Conservation (phyloP, 2,113 vertebrate species). For the Sphyrna mokarran region DNA sequence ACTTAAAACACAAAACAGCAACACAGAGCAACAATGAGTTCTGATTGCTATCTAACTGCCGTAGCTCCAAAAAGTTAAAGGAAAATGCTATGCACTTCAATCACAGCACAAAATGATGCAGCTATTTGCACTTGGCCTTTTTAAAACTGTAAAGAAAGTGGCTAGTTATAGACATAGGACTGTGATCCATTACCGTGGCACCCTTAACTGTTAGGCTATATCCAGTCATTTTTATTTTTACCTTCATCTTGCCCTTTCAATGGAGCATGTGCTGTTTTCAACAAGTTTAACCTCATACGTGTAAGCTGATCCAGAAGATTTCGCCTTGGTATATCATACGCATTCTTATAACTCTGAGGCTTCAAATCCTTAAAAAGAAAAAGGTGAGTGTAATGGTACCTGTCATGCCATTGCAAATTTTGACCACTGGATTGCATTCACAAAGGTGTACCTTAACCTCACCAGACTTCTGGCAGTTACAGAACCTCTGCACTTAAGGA, state of each 20-base stretch:
- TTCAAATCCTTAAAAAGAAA: constrained; percentile 68
- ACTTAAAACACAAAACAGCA: background rate
- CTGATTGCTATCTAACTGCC: background rate
- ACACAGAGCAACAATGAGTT: background rate
- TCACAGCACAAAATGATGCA: background rate
- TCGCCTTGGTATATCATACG: constrained; percentile 89
- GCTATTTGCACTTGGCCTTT: background rate
- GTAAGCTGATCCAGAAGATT: constrained; percentile 93
- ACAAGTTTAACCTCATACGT: constrained; percentile 90
- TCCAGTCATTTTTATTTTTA: constrained; percentile 43
- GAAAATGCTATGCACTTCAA: background rate
- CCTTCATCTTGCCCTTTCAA: constrained; percentile 89
- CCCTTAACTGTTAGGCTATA: background rate
- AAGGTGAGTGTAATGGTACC: background rate
- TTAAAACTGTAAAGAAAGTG: background rate
- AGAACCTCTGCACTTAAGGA: background rate
- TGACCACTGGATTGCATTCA: background rate
- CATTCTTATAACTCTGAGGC: constrained; percentile 89
- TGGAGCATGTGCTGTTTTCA: constrained; percentile 70
- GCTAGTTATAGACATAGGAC: background rate
- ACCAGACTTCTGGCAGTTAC: background rate
- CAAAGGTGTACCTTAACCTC: background rate
- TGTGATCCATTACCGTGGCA: background rate
- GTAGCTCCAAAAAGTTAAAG: background rate
- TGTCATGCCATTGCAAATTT: background rate